Base-by-base conservation (phyloP, 2,888 invertebrate genomes). In the Balanococcus diminutus region DNA sequence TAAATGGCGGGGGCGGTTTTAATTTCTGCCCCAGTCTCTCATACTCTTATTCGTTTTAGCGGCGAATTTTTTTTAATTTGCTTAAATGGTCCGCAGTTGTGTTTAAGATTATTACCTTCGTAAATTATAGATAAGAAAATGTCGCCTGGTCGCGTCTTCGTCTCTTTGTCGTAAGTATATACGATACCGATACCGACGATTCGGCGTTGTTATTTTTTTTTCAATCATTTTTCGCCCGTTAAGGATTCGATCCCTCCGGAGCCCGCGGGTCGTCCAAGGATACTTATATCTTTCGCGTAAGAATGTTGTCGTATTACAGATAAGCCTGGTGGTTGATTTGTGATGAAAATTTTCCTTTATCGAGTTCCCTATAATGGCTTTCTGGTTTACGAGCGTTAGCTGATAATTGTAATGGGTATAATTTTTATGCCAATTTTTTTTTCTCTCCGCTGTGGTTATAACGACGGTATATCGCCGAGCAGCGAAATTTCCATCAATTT, bases 1-100 rank as follows among this genome's bases (percentile, higher is more conserved):
- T 75, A 75, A 75, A 75, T 75, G 75, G n/a, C n/a, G n/a, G n/a
- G 75, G 75, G 75, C 75, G 75, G 75, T 75, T 75, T 75, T 75
- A 75, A 75, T 75, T 75, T 75, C 75, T 75, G 1, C 61, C 8
- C 19, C 19, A n/a, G 75, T 11, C n/a, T n/a, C n/a, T n/a, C n/a
- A n/a, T n/a, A n/a, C n/a, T n/a, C n/a, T n/a, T n/a, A n/a, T n/a
- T 67, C 32, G 75, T 75, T 75, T 75, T 36, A 14, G 25, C 36
- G 32, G n/a, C n/a, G n/a, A 32, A 75, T 75, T 32, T 75, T 75
- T 75, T 75, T 75, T 75, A 75, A 75, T 75, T 75, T 75, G 75
- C 75, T 75, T 75, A 75, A 75, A 75, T 75, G 75, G 75, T 32
- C 75, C 75, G 75, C 75, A 75, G 75, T 75, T 75, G 75, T 32